Evolutionary conservation across 2,888 invertebrate species (phyloP), one percentile per base, ranked within the genome.

Genomic region (Ectemnius continuus): DNA sequence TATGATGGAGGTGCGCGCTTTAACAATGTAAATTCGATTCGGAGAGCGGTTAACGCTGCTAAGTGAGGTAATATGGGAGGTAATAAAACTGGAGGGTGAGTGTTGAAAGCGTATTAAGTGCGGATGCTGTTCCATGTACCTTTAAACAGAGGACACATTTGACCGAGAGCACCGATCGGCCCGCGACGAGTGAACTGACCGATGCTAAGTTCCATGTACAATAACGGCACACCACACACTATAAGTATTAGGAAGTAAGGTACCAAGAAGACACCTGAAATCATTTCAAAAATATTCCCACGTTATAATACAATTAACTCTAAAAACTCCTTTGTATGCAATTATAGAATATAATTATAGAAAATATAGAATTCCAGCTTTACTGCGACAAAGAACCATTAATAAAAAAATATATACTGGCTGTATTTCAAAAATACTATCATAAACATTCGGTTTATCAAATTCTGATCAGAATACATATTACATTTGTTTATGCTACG

Each of bases 161-260:
- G 97, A 79, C 96, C 96, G 84, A 98, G 92, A 61, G 98, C 97
- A 73, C 97, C 96, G 81, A 98, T 97, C 58, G 98, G 97, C 70
- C 98, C 98, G 85, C 97, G 94, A 79, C 97, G 95, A 47, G 98
- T 97, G 89, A 96, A 97, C 91, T 98, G 98, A 47, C 98, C 98
- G 79, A 98, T 93, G 57, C 97, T 95, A 84, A 98, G 92, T 91
- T 98, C 98, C 97, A 98, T 97, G 91, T 97, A 97, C 75, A 98
- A 93, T 92, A 98, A 93, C 18, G 98, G 98, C 82, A 98, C 94
- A 75, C 98, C 97, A 90, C 98, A 97, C 84, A 97, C 93, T 86
- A 97, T 91, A 92, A 98, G 94, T 91, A 97, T 96, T 91, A 97
- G 94, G 92, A 97, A 96, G 92, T 98, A 98, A 83, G 98, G 98